These are phyloP conservation scores for Athalia cordata DNA, from an alignment of 2,888 invertebrate genomes.

Conservation along the genomic window DNA sequence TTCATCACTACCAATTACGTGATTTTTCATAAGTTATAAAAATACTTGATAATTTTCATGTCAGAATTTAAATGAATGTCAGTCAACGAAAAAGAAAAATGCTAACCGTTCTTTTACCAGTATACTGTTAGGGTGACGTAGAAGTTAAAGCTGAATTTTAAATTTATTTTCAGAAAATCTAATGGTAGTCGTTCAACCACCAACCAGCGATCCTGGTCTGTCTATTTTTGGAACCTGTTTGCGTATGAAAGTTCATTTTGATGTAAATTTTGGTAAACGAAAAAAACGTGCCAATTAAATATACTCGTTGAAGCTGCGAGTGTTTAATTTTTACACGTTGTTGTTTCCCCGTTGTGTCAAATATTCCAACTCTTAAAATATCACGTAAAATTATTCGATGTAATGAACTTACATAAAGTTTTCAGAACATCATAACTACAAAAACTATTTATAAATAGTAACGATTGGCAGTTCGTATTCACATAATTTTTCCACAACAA, in stretches of 20 bases:
- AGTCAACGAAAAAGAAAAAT: background rate
- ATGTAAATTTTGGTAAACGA: slow-evolving; percentile 16
- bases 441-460: background rate
- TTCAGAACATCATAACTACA: background rate
- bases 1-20: background rate
- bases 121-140: slow-evolving; percentile 16
- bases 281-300: slow-evolving; percentile 2
- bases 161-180: slow-evolving; percentile 38
- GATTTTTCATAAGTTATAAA: background rate
- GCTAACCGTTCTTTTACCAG: slow-evolving; percentile 4
- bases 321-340: background rate
- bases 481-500: background rate
- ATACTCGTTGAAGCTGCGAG: background rate
- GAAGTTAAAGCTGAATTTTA: slow-evolving; percentile 30
- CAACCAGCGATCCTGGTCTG: slow-evolving; percentile 28
- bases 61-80: too few species aligned
- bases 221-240: slow-evolving; percentile 39
- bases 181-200: slow-evolving; percentile 39
- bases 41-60: too few species aligned
- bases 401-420: background rate
- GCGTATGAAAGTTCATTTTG: slow-evolving; percentile 33
- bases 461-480: background rate
- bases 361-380: background rate
- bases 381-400: background rate
- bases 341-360: background rate